phyloP scores from a whole-genome alignment of 1,140 invertebrate species.

The Acromyrmex echinatior region DNA sequence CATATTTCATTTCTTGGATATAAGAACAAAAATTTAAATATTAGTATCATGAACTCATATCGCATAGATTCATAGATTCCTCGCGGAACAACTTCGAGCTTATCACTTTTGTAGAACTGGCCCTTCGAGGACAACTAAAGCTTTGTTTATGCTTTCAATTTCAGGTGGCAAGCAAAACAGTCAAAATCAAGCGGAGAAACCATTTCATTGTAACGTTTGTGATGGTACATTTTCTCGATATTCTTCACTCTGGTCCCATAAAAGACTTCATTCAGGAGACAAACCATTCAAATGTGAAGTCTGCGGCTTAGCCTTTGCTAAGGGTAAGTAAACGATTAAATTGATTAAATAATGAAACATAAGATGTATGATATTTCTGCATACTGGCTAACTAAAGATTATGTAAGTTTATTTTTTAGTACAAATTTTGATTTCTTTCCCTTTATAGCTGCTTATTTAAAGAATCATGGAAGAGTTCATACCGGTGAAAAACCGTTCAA shows the following conservation, averaged over 20 bases:
- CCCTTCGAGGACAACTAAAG: constrained; percentile 83
- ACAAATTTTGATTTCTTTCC: constrained; percentile 48
- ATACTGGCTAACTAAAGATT: background rate
- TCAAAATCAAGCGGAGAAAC: constrained; percentile 91
- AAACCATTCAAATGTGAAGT: constrained; percentile 97
- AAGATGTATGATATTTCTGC: background rate
- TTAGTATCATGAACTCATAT: constrained; percentile 66
- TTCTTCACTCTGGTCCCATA: constrained; percentile 94
- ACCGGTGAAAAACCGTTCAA: constrained; percentile 95
- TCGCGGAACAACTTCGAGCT: constrained; percentile 74
- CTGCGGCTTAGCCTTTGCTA: constrained; percentile 97
- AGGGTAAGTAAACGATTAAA: constrained; percentile 84
- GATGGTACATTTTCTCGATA: constrained; percentile 94
- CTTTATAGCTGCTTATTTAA: constrained; percentile 92
- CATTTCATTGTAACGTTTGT: constrained; percentile 95
- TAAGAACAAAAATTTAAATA: constrained; percentile 66
- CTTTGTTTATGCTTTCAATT: constrained; percentile 80
- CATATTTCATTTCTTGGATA: constrained; percentile 70
- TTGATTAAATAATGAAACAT: too few species aligned
- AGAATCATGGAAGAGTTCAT: constrained; percentile 96
- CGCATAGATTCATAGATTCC: constrained; percentile 56
- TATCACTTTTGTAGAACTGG: constrained; percentile 84
- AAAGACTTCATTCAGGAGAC: constrained; percentile 94
- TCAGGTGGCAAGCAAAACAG: constrained; percentile 86
- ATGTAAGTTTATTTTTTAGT: background rate